phyloP scores from a whole-genome alignment of 2,113 vertebrate species.

The Sinosuthora webbiana region DNA sequence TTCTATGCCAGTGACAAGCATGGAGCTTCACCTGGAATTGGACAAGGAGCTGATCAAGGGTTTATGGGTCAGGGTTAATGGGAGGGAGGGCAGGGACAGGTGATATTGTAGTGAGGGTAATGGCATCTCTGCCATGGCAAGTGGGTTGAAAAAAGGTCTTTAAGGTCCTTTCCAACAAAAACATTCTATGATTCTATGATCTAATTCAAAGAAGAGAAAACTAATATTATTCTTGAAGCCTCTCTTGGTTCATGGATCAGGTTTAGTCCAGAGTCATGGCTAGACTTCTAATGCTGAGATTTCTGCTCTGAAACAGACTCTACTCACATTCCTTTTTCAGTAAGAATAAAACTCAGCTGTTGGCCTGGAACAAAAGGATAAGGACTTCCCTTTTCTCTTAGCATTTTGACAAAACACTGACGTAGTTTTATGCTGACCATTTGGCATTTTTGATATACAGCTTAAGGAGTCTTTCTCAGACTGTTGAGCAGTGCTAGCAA shows the following conservation, averaged over 20 bases:
- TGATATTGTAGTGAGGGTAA: background rate
- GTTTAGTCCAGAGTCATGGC: background rate
- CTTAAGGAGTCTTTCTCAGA: background rate
- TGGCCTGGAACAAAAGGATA: slow-evolving; percentile 19
- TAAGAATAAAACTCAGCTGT: background rate
- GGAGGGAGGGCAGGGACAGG: background rate
- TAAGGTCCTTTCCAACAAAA: background rate
- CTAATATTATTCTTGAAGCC: background rate
- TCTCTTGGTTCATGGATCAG: background rate
- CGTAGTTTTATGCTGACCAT: background rate
- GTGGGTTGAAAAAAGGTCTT: background rate
- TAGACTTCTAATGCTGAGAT: background rate
- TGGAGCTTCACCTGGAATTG: background rate
- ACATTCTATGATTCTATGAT: background rate
- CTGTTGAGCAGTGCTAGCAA: background rate
- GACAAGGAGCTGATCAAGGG: background rate
- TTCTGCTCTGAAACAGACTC: background rate
- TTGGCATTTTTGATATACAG: background rate
- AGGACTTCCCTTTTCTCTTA: background rate
- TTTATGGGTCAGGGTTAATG: background rate
- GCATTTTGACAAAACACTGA: background rate
- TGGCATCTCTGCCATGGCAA: background rate
- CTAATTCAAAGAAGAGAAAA: background rate
- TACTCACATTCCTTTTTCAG: background rate
- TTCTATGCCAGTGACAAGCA: background rate